Base-by-base conservation (phyloP, 2,888 invertebrate species). In the Miltochrista miniata region DNA sequence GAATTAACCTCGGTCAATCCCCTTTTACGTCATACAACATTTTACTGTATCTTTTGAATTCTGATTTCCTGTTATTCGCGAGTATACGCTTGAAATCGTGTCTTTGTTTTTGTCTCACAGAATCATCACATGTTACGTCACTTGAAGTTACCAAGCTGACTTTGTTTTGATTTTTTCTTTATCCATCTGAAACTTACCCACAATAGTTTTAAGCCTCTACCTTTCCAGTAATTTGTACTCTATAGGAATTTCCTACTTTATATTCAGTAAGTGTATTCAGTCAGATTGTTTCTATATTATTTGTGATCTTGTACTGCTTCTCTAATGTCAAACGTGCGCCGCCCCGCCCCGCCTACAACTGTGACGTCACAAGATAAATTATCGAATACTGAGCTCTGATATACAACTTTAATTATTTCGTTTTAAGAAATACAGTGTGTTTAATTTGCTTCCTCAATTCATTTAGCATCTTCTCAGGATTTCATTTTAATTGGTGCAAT, bases 1-100 rank as follows among this genome's bases (percentile, higher is more conserved):
- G 81, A 82, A 82, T 81, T 83, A 81, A 78, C 76, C 77, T 68
- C 75, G 76, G 74, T 74, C 74, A 74, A 67, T 79, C 74, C 73
- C 74, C 74, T 72, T 71, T 69, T 58, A 56, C 67, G 66, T 70
- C 62, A 64, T 62, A 67, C 68, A 67, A 70, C 72, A 62, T 61
- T 56, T 61, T 62, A 70, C 59, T 62, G 36, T 15, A 18, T 38
- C 7, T 63, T 51, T 61, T 56, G 58, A 55, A 61, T 60, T 24
- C 42, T 47, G 56, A 45, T 53, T 44, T 54, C 48, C 37, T 45
- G 55, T 56, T 47, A 31, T 14, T 15, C 37, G 41, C 54, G 54
- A 52, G 48, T 54, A 40, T 30, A 54, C 47, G 33, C 46, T 50
- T 51, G 18, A 50, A 43, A 51, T 45, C 49, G 7, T 48, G 18